Evolutionary conservation across 2,888 invertebrate species (phyloP).

Genomic region (Mactromeris polynyma): DNA sequence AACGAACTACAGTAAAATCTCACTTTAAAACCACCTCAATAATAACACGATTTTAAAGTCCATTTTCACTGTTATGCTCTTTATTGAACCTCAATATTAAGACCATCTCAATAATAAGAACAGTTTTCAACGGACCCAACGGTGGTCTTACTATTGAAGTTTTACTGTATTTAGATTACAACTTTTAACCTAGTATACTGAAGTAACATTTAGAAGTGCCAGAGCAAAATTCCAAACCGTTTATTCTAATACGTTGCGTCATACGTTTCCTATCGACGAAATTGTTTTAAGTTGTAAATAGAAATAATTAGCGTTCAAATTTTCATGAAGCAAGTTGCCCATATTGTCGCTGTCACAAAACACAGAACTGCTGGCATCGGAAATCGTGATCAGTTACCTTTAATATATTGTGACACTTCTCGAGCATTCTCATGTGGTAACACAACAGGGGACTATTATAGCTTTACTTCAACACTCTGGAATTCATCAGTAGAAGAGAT

Average conservation of each 20-base stretch:
- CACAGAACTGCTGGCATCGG: not conserved
- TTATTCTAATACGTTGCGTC: not conserved
- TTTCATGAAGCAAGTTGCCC: not conserved
- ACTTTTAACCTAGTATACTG: no score
- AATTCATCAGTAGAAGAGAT: not conserved
- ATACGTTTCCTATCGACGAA: not conserved
- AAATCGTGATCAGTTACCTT: not conserved
- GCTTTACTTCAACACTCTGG: not conserved
- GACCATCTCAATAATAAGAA: no score
- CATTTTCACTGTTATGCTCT: no score
- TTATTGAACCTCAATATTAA: no score
- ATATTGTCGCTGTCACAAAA: not conserved
- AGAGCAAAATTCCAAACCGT: no score
- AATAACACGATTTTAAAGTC: no score
- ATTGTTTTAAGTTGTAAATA: slow-evolving; percentile 7
- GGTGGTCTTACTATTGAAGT: no score
- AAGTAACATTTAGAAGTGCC: no score
- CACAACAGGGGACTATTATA: slow-evolving; percentile 1
- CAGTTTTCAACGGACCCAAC: no score
- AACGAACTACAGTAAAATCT: no score
- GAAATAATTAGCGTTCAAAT: not conserved
- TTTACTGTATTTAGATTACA: no score
- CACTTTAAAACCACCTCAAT: no score
- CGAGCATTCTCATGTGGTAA: not conserved
- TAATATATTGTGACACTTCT: not conserved